Base-by-base conservation (phyloP, 35 echinoderm and acorn worm genomes). In the Heliocidaris tuberculata region DNA sequence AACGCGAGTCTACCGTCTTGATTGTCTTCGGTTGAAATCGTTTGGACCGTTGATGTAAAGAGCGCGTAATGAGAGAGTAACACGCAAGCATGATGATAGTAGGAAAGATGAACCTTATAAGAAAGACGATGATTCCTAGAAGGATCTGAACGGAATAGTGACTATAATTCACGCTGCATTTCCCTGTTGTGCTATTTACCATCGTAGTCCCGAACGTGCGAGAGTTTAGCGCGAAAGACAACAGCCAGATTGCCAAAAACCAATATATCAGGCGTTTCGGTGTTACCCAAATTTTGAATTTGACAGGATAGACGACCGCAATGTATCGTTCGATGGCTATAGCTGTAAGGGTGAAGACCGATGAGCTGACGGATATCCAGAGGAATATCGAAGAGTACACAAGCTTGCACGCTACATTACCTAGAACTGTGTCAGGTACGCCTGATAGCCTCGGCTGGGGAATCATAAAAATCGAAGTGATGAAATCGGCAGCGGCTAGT, bases 271-370 rank as follows among this genome's bases (percentile, higher is more conserved):
- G 47, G 16, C 50, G 47, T n/a, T 59, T 49, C 11, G 50, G 50
- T 31, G 91, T 50, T 2, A 93, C 50, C 91, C 91, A 93, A 13
- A 32, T 31, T 42, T 93, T 93, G 91, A 97, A 97, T 21, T 89
- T 95, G 9, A 97, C 93, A 24, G 98, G 98, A 86, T 97, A 93
- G 16, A 99, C 86, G 19, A 99, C 96, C 5, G 98, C 98, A 19
- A 99, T 85, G 48, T 96, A 99, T 47, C 98, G 90, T 85, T 99
- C 98, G 16, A 99, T 92, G 7, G 98, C 95, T 17, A 99, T 95
- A 42, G 95, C 85, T 8, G 97, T 97, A 21, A 99, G 92, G 7
- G 96, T 97, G 31, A 97, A 95, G 17, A 97, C 93, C 6, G 96
- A 97, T 19, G 95, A 94, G 13, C 96, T 94, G 12, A 99, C 94